phyloP scores from a whole-genome alignment of 2,797 vertebrate genomes.

The Huso huso region DNA sequence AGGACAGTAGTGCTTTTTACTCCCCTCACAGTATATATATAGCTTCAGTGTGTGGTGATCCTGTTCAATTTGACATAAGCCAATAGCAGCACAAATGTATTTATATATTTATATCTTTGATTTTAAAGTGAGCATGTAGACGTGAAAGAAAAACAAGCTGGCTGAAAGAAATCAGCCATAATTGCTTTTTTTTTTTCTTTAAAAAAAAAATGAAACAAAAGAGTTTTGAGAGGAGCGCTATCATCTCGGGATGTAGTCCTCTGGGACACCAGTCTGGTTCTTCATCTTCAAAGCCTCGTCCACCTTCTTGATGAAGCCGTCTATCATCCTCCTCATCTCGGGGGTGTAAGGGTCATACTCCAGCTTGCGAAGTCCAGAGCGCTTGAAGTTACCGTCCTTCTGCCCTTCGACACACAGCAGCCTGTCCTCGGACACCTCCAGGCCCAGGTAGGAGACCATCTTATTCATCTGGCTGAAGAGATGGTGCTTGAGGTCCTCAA shows the following conservation, averaged over 20 bases:
- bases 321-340: constrained; percentile 75
- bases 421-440: constrained; percentile 74
- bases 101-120: constrained; percentile 32
- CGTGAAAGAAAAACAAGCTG: constrained; percentile 21
- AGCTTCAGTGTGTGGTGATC: too few relatives aligned
- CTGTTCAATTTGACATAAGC: too few relatives aligned
- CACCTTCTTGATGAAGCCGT: constrained; percentile 78
- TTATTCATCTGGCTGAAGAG: constrained; percentile 78
- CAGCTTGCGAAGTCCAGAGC: constrained; percentile 83
- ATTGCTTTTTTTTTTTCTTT: constrained; percentile 5
- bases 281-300: constrained; percentile 68
- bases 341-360: constrained; percentile 88
- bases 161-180: constrained; percentile 26
- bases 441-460: constrained; percentile 78
- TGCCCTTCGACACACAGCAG: constrained; percentile 93
- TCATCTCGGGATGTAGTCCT: constrained; percentile 91
- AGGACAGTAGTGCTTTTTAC: too few relatives aligned
- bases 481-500: constrained; percentile 82
- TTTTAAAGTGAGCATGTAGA: too few relatives aligned
- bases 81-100: constrained; percentile 12
- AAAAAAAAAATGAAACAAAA: constrained; percentile 11
- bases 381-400: constrained; percentile 95
- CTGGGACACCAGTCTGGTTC: constrained; percentile 78
- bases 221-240: constrained; percentile 28
- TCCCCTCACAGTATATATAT: too few relatives aligned